These are phyloP conservation scores for Cyrtodaria siliqua DNA, from an alignment of 2,888 invertebrate genomes.

Conservation along the genomic window DNA sequence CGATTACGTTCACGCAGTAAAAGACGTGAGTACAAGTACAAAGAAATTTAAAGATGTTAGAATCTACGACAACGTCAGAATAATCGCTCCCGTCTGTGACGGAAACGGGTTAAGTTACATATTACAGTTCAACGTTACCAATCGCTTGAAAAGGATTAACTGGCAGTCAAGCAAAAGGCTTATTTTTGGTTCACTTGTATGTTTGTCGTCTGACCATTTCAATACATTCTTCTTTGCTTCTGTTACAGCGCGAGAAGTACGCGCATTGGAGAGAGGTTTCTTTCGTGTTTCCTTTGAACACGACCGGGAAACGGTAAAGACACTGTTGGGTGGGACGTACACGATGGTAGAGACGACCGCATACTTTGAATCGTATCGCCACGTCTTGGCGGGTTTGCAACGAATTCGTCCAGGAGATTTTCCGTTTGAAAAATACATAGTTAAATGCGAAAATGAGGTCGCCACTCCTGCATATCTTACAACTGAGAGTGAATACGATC, in stretches of 20 bases:
- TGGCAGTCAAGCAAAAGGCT: constrained; percentile 88
- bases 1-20: constrained; percentile 84
- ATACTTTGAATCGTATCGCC: constrained; percentile 93
- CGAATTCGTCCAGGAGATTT: constrained; percentile 85
- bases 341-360: constrained; percentile 92
- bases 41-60: constrained; percentile 53
- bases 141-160: constrained; percentile 63
- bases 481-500: constrained; percentile 49
- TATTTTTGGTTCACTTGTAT: constrained; percentile 91
- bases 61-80: constrained; percentile 54
- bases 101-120: constrained; percentile 54
- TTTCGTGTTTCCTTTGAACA: constrained; percentile 73
- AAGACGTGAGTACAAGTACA: not conserved
- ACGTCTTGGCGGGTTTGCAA: constrained; percentile 91
- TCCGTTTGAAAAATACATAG: constrained; percentile 74
- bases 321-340: constrained; percentile 51
- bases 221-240: constrained; percentile 90
- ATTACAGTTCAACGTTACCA: constrained; percentile 49
- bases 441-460: constrained; percentile 65
- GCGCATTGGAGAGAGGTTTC: constrained; percentile 70
- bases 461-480: constrained; percentile 69
- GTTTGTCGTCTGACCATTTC: constrained; percentile 91
- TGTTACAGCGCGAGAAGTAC: constrained; percentile 81
- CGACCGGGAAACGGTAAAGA: constrained; percentile 33
- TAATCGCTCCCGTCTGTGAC: constrained; percentile 36